Conservation (phyloP, 2,888 invertebrate species). For the Synergus laeviventris region DNA sequence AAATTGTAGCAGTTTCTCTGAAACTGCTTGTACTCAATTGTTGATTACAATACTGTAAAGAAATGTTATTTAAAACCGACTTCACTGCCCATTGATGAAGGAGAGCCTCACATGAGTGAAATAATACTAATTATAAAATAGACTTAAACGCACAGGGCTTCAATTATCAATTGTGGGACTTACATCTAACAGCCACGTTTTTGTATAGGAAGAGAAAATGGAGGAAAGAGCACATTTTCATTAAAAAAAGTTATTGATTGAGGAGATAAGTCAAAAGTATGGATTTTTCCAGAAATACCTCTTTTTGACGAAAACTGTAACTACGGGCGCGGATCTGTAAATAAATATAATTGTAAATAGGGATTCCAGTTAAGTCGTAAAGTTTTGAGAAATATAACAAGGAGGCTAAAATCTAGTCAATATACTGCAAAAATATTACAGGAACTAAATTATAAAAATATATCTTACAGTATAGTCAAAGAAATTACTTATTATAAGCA, state of each 20-base stretch:
- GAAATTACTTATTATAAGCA: background rate
- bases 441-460: conserved; percentile 11
- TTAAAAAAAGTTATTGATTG: background rate
- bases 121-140: background rate
- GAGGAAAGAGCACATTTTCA: background rate
- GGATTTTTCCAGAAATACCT: background rate
- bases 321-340: background rate
- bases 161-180: conserved; percentile 9
- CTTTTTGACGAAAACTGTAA: background rate
- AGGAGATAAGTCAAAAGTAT: background rate
- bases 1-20: background rate
- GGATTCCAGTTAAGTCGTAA: background rate
- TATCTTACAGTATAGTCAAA: background rate
- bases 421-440: conserved; percentile 24
- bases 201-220: background rate
- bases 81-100: conserved; percentile 32
- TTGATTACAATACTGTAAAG: conserved; percentile 1
- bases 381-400: background rate
- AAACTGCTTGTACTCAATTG: background rate
- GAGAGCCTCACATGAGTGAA: background rate
- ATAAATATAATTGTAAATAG: conserved; percentile 12
- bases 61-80: background rate
- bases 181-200: background rate
- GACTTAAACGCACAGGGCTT: conserved; percentile 28
- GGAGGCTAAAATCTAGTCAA: conserved; percentile 6